phyloP scores from a whole-genome alignment of 2,797 vertebrate species.

The Otolemur crassicaudatus region DNA sequence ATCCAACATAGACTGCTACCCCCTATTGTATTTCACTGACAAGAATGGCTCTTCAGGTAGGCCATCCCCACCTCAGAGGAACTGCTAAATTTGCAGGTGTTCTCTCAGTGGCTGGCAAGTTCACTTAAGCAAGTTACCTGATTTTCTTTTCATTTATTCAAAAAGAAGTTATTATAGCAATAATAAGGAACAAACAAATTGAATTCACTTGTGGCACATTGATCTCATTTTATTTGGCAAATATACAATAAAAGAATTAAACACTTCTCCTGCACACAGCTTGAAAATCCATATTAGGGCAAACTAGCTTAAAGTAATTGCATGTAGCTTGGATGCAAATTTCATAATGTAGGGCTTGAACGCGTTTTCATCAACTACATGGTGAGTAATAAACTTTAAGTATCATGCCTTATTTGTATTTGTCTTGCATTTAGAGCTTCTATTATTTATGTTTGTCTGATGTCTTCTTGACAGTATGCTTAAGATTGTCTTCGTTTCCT shows the following conservation, averaged over 20 bases:
- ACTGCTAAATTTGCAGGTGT: constrained; percentile 28
- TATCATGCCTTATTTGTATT: background rate
- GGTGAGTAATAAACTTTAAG: background rate
- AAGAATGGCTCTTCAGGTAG: constrained; percentile 47
- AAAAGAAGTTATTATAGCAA: constrained; percentile 61
- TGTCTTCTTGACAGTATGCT: background rate
- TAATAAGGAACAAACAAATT: constrained; percentile 37
- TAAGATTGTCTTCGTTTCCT: constrained; percentile 31
- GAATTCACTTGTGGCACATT: constrained; percentile 44
- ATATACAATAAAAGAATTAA: constrained; percentile 42
- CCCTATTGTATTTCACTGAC: constrained; percentile 49
- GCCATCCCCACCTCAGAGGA: constrained; percentile 10
- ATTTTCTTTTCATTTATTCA: constrained; percentile 68
- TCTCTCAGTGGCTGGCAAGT: constrained; percentile 52
- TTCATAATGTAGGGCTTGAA: background rate
- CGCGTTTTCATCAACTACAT: background rate
- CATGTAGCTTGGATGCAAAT: constrained; percentile 29
- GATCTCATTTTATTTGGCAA: constrained; percentile 56
- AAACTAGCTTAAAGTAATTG: constrained; percentile 45
- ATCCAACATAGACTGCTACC: constrained; percentile 27
- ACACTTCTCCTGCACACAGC: background rate
- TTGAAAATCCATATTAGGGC: constrained; percentile 36
- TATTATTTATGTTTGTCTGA: background rate
- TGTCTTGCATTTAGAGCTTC: background rate
- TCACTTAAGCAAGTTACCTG: constrained; percentile 23